Base-by-base conservation (phyloP, 2,797 vertebrate species). In the Pangasius sanitwongsei region DNA sequence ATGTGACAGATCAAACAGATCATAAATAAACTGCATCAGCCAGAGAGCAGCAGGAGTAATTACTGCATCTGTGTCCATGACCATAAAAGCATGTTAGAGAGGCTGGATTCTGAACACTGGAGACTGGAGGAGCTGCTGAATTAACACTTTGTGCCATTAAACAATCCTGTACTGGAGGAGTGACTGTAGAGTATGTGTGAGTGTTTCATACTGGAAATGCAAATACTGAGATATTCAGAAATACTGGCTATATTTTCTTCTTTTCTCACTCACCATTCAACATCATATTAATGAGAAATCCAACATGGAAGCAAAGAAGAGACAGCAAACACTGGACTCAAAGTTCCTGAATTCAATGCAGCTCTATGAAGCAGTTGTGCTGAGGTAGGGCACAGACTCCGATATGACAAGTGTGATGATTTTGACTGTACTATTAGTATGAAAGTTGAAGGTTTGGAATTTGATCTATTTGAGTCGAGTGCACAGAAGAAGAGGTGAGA, bases 11-110 rank as follows among this genome's bases (percentile, higher is more conserved):
- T 89, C 86, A 86, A 91, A 89, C 84, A 82, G 77, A 90, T 90
- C 91, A 89, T 89, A 87, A 91, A 91, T 91, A 92, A 91, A 87
- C 87, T 83, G 87, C 83, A 89, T 87, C 85, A 89, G 82, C 37
- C 87, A 83, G 83, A 86, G 67, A 91, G 80, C 50, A 41, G 72
- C 83, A 61, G 23, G 41, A 67, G 87, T 89, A 86, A 91, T 92
- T 90, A 88, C 67, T 83, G 83, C 80, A 48, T 89, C 84, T 89
- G 80, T 80, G 80, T 87, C 83, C 50, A 59, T 88, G 87, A 89
- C 86, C 67, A 41, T 78, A 88, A 87, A 91, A 91, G 80, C 86
- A 86, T 89, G 87, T 91, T 90, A 78, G 31, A 87, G 70, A 74
- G 69, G 59, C 69, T 83, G 28, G 48, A 75, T 85, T 88, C 75